Conservation (phyloP, 2,888 invertebrate species). For the Rhagophthalmus giganteus region DNA sequence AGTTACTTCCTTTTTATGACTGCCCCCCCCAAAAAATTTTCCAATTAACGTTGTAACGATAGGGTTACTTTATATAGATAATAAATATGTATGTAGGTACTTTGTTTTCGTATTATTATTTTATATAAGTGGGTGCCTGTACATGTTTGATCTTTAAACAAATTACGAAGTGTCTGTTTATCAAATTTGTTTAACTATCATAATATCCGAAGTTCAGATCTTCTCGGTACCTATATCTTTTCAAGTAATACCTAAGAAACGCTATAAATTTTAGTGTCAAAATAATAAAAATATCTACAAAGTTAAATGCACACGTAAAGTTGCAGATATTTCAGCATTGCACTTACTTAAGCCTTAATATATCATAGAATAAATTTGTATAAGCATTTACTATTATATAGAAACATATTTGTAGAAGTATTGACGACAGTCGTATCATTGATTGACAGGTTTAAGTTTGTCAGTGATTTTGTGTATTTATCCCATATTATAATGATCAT, state of each 20-base stretch:
- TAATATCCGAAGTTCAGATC: no score
- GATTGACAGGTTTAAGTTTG: neutral
- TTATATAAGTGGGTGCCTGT: neutral
- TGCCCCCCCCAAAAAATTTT: slow-evolving; percentile 1
- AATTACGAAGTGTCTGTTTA: no score
- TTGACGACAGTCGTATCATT: slow-evolving; percentile 1
- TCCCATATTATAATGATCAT: slow-evolving; percentile 25
- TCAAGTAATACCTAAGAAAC: neutral
- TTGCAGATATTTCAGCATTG: neutral
- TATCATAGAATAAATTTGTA: slow-evolving; percentile 16
- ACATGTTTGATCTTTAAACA: no score
- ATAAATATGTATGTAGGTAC: neutral
- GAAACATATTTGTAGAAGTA: slow-evolving; percentile 16
- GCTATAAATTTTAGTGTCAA: no score
- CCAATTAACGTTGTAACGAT: slow-evolving; percentile 2
- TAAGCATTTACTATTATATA: slow-evolving; percentile 12
- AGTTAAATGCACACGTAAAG: neutral
- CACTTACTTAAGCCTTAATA: slow-evolving; percentile 15
- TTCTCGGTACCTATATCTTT: neutral
- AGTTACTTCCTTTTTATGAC: slow-evolving; percentile 15
- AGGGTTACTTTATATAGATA: slow-evolving; percentile 1
- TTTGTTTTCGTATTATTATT: neutral
- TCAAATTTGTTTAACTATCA: no score
- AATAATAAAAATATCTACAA: no score
- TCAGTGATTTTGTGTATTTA: slow-evolving; percentile 19